Conservation (phyloP, 2,888 invertebrate species). For the Branchellion lobata region DNA sequence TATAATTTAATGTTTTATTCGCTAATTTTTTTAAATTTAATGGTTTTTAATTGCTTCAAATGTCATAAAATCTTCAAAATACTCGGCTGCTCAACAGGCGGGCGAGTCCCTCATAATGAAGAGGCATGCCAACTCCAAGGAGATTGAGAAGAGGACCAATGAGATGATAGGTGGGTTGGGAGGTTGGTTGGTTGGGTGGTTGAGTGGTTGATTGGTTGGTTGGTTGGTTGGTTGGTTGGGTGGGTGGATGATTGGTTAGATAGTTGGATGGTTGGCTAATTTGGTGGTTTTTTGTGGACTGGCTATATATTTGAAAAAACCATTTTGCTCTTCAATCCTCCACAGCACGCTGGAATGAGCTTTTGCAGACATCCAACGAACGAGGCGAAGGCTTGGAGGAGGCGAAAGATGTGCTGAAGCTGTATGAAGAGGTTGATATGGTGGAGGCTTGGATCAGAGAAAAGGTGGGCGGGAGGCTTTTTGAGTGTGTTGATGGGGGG, state of each 20-base stretch:
- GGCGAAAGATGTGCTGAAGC: slow-evolving; percentile 93
- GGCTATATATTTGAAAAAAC: too few relatives aligned
- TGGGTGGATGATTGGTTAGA: too few relatives aligned
- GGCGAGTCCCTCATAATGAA: slow-evolving; percentile 73
- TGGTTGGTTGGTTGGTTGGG: too few relatives aligned
- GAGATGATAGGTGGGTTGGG: slow-evolving; percentile 67
- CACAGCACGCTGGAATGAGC: slow-evolving; percentile 73
- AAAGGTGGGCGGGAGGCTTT: slow-evolving; percentile 71
- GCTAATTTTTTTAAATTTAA: not conserved
- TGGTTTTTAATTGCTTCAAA: too few relatives aligned
- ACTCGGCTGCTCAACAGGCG: too few relatives aligned
- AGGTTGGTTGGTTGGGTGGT: too few relatives aligned
- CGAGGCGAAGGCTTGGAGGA: slow-evolving; percentile 84
- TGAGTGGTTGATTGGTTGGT: too few relatives aligned
- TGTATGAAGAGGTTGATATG: slow-evolving; percentile 91
- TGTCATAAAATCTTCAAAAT: too few relatives aligned
- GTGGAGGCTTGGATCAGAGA: slow-evolving; percentile 96
- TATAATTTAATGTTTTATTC: slow-evolving; percentile 3
- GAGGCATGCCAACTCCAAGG: slow-evolving; percentile 72
- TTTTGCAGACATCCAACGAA: slow-evolving; percentile 73
- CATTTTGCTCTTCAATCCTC: too few relatives aligned
- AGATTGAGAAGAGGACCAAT: slow-evolving; percentile 70
- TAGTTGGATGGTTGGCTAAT: too few relatives aligned
- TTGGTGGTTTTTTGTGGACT: too few relatives aligned
- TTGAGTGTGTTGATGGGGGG: too few relatives aligned